Evolutionary conservation across 92 coral and sea anemone genomes (phyloP).

Genomic region (Pocillopora grandis): DNA sequence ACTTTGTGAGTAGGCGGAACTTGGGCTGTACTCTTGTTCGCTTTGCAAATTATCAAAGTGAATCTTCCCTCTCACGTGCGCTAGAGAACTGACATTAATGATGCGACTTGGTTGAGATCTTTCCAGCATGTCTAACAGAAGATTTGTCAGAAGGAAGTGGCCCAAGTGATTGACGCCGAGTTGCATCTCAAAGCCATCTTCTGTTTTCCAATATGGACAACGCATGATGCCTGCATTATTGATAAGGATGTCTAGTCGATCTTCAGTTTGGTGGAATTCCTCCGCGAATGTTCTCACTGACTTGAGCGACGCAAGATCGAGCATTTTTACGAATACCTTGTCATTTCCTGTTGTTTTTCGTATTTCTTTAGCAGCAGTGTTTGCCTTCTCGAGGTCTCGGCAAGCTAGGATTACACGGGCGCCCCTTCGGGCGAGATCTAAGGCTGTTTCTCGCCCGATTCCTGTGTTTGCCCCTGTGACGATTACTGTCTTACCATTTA

Average conservation of each 20-base stretch:
- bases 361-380: slow-evolving; percentile 69
- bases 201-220: slow-evolving; percentile 56
- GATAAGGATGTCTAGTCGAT: slow-evolving; percentile 69
- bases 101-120: slow-evolving; percentile 71
- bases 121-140: slow-evolving; percentile 70
- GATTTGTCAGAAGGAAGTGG: slow-evolving; percentile 77
- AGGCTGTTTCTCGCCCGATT: slow-evolving; percentile 88
- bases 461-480: slow-evolving; percentile 94
- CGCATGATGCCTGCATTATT: slow-evolving; percentile 86
- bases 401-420: slow-evolving; percentile 91
- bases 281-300: slow-evolving; percentile 78
- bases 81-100: slow-evolving; percentile 74
- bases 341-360: slow-evolving; percentile 70
- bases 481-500: slow-evolving; percentile 80
- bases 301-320: slow-evolving; percentile 83
- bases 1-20: slow-evolving; percentile 68
- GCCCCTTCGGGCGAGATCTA: slow-evolving; percentile 79
- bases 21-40: slow-evolving; percentile 54
- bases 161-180: slow-evolving; percentile 82
- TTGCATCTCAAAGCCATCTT: slow-evolving; percentile 69
- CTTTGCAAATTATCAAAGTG: slow-evolving; percentile 78
- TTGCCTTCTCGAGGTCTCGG: slow-evolving; percentile 69
- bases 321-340: slow-evolving; percentile 69
- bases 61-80: slow-evolving; percentile 65
- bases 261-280: slow-evolving; percentile 74